These are phyloP conservation scores for Novumbra hubbsi DNA, from an alignment of 2,797 vertebrate genomes.

Conservation along the genomic window DNA sequence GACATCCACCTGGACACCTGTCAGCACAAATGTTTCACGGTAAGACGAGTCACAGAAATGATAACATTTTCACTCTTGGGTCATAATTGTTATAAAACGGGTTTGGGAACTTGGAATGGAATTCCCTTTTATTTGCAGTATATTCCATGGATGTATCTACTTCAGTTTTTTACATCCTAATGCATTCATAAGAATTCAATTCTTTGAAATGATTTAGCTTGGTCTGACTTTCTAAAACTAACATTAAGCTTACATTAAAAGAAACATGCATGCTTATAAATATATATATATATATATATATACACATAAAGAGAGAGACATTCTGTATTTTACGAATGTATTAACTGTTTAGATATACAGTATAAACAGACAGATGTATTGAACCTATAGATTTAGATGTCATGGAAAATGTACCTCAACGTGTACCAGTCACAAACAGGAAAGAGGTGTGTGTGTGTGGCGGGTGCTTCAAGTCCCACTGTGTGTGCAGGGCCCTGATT, in stretches of 20 bases:
- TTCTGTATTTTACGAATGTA: too few species aligned
- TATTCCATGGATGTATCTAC: background rate
- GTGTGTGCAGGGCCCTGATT: constrained; percentile 55
- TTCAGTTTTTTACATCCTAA: background rate
- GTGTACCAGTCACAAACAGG: constrained; percentile 82
- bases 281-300: too few species aligned
- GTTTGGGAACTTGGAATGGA: background rate
- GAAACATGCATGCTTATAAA: background rate
- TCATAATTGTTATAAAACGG: background rate
- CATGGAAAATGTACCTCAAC: constrained; percentile 86
- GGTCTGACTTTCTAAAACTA: background rate
- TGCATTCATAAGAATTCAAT: background rate
- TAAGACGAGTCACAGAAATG: background rate
- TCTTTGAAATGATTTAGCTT: background rate
- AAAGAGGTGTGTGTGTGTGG: constrained; percentile 63
- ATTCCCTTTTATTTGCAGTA: background rate
- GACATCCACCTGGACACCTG: background rate
- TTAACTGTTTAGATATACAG: background rate
- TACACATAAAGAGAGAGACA: background rate
- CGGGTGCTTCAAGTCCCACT: constrained; percentile 51
- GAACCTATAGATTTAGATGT: constrained; percentile 69
- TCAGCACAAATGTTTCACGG: background rate
- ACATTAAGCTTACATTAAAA: background rate
- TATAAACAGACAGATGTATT: constrained; percentile 32
- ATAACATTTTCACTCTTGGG: background rate